These are phyloP conservation scores for Himantopus leucocephalus DNA, from an alignment of 2,113 vertebrate genomes.

Conservation along the genomic window DNA sequence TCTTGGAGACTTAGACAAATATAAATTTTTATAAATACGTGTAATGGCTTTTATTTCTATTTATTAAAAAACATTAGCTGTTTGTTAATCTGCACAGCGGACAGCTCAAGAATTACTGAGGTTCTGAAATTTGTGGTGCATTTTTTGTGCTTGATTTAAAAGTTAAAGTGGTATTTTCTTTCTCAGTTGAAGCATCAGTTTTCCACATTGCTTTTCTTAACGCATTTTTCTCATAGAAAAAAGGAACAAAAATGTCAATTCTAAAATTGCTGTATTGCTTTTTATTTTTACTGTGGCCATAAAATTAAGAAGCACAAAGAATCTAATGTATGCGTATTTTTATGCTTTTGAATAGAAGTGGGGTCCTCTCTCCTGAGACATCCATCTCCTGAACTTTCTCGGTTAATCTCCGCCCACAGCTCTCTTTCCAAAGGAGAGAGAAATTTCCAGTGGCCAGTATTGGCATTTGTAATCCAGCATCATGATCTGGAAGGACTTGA, in stretches of 20 bases:
- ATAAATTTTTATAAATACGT: accelerated
- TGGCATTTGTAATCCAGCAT: slow-evolving; percentile 98
- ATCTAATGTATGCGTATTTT: slow-evolving; percentile 59
- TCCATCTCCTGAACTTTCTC: slow-evolving; percentile 96
- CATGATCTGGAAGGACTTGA: slow-evolving; percentile 97
- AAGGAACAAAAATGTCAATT: background rate
- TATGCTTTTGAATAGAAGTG: slow-evolving; percentile 85
- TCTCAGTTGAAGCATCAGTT: background rate
- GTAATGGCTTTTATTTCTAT: background rate
- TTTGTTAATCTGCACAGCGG: accelerated
- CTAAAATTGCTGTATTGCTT: background rate
- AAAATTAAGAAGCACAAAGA: background rate
- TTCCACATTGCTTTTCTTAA: background rate
- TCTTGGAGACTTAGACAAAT: background rate
- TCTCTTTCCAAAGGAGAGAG: slow-evolving; percentile 97
- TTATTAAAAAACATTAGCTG: background rate
- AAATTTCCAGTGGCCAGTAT: slow-evolving; percentile 98
- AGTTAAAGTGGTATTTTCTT: background rate
- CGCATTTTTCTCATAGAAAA: background rate
- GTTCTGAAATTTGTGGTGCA: background rate
- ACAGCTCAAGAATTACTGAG: background rate
- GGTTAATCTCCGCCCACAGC: slow-evolving; percentile 96
- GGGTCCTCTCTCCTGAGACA: slow-evolving; percentile 95
- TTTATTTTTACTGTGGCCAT: background rate
- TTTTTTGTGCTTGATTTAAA: background rate